These are phyloP conservation scores for Paracyclopina nana DNA, from an alignment of 1,140 invertebrate species.

Conservation along the genomic window DNA sequence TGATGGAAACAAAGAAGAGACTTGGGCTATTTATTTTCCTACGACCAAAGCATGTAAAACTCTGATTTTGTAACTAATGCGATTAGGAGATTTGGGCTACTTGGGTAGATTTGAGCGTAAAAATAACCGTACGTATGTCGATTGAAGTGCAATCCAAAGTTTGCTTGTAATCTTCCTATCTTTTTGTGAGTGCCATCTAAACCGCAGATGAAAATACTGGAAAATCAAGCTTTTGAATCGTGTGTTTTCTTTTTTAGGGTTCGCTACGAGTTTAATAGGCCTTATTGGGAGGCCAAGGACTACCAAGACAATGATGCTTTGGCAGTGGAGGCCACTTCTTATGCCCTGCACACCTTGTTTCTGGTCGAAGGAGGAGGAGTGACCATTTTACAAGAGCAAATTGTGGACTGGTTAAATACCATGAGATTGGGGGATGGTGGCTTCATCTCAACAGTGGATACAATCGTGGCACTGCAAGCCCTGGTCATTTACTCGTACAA, in stretches of 20 bases:
- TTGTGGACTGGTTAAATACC: conserved; percentile 36
- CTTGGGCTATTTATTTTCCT: too few species aligned
- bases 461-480: conserved; percentile 17
- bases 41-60: too few species aligned
- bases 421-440: conserved; percentile 33
- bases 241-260: conserved; percentile 19
- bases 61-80: too few species aligned
- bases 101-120: too few species aligned
- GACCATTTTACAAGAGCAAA: conserved; percentile 25
- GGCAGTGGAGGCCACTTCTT: conserved; percentile 35
- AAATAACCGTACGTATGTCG: too few species aligned
- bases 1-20: too few species aligned
- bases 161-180: too few species aligned
- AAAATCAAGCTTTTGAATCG: too few species aligned
- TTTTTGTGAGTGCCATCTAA: too few species aligned
- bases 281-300: conserved; percentile 28
- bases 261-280: conserved; percentile 30
- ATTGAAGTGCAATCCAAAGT: too few species aligned
- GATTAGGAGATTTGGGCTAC: too few species aligned
- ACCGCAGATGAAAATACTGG: too few species aligned
- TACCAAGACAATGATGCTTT: conserved; percentile 26
- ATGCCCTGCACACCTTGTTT: conserved; percentile 35
- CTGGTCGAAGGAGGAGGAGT: conserved; percentile 29
- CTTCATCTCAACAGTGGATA: conserved; percentile 33
- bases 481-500: conserved; percentile 32